Evolutionary conservation across 1,140 invertebrate species (phyloP), one percentile per base, ranked within the genome.

Genomic region (Metaphire vulgaris): DNA sequence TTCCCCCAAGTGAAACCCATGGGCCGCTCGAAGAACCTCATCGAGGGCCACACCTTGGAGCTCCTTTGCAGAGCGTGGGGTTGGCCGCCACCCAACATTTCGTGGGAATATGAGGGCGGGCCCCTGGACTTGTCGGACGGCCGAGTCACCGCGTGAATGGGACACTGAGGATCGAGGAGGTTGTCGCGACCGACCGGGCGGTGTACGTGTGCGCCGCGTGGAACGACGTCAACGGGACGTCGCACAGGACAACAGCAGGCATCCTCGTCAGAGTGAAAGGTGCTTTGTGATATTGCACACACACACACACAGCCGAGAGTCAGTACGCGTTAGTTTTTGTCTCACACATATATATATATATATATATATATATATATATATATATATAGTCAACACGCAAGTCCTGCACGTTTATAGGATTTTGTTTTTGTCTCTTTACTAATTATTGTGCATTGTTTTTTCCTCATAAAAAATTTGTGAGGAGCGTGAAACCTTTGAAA

Each of bases 181-280:
- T 73, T 0, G 41, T 26, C 21, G 28, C 41, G 12, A 30, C 6
- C 26, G 72, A 73, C 31, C 16, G 72, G 33, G 72, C 72, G 21
- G 32, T 73, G 6, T 73, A 73, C 41, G 72, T 73, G 21, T 73
- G 72, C 33, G n/a, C 31, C 26, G 72, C 72, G 0, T 34, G 32
- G 26, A 73, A 34, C 26, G 28, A 28, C 28, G 33, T 73, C 30
- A 41, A 73, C 72, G 21, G 56, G 32, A 73, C 72, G 31, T 21
- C 12, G 33, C 69, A 30, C 16, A 1, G 28, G 33, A 28, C 41
- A n/a, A 73, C 31, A 16, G 26, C 72, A 0, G 12, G 31, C 72
- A 41, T 73, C 21, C 32, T 73, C 31, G 33, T 73, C 31, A 33
- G 72, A 73, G 72, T 73, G 1, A 73, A 34, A 73, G 72, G 72